Evolutionary conservation across 2,113 vertebrate species (phyloP).

Genomic region (Gavia stellata): DNA sequence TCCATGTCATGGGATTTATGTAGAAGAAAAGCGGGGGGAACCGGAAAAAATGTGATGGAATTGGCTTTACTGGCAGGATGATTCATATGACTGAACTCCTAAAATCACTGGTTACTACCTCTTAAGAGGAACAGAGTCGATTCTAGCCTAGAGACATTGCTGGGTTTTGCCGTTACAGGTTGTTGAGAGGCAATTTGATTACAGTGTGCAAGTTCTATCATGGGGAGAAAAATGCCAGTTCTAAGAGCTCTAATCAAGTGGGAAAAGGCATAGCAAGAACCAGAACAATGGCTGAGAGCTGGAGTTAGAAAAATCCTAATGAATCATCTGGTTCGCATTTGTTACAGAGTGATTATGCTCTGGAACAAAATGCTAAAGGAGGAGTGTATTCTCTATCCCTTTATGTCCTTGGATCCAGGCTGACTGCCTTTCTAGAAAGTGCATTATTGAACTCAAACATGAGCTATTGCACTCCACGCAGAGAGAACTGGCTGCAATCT

Average conservation of each 20-base stretch:
- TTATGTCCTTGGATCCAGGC: neutral
- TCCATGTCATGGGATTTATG: neutral
- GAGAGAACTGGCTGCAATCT: neutral
- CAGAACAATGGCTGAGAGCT: slow-evolving; percentile 1
- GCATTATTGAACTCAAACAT: neutral
- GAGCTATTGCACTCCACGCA: neutral
- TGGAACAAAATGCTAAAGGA: neutral
- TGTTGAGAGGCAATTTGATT: slow-evolving; percentile 29
- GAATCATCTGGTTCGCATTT: slow-evolving; percentile 32
- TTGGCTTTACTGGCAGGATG: neutral
- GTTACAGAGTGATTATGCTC: neutral
- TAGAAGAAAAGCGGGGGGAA: slow-evolving; percentile 7
- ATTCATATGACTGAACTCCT: neutral
- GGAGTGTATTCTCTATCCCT: neutral
- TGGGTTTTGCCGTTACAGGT: neutral
- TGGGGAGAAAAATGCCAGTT: slow-evolving; percentile 13
- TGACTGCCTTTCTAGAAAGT: neutral
- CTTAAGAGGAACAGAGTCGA: neutral
- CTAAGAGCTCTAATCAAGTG: slow-evolving; percentile 31
- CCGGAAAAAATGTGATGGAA: slow-evolving; percentile 1
- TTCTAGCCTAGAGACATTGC: neutral
- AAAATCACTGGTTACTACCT: neutral
- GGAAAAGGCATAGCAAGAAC: neutral
- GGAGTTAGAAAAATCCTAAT: slow-evolving; percentile 19
- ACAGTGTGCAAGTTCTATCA: neutral